A percentile compares a stretch with the other conserved stretches of the same genome.
Conservation (phyloP, 2,888 invertebrate species). For the Amblyjoppa proteus region DNA sequence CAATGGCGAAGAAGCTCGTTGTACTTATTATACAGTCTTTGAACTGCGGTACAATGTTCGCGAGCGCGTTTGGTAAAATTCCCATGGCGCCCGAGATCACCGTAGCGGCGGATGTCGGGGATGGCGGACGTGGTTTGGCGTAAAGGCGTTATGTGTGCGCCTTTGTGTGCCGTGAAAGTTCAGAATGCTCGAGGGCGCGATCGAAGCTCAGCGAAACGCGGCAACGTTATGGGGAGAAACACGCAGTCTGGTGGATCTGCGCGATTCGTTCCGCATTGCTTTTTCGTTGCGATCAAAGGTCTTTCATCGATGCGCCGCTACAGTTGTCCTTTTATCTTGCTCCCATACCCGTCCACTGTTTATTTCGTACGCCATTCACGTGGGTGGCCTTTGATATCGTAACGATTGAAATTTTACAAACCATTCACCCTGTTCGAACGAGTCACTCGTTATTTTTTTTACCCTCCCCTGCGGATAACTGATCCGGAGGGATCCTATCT, state of each 20-base stretch:
- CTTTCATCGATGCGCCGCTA: constrained; percentile 20
- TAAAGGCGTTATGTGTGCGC: not conserved
- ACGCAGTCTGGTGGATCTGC: constrained; percentile 34
- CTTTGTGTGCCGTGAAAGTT: constrained; percentile 20
- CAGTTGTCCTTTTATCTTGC: constrained; percentile 8
- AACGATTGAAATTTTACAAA: constrained; percentile 50
- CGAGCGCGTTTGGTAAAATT: constrained; percentile 29
- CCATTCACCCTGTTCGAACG: constrained; percentile 37
- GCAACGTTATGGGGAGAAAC: constrained; percentile 13
- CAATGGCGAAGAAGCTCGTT: constrained; percentile 6
- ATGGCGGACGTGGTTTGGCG: not conserved
- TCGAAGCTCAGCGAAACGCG: constrained; percentile 23
- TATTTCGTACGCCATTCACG: not conserved
- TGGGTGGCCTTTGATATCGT: constrained; percentile 41
- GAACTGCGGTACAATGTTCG: constrained; percentile 9
- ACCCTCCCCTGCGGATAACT: constrained; percentile 27
- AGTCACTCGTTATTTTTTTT: constrained; percentile 6
- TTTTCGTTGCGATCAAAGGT: constrained; percentile 42
- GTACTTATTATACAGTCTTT: constrained; percentile 21
- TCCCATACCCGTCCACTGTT: not conserved
- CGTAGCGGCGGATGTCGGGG: constrained; percentile 8
- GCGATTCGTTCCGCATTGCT: constrained; percentile 36
- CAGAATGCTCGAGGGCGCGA: constrained; percentile 37
- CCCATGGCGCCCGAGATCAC: constrained; percentile 27
- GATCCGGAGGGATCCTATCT: constrained; percentile 26